Percentiles rank a stretch among this genome's conserved stretches.
These are phyloP conservation scores for Leptopterna dolabrata DNA, from an alignment of 2,888 invertebrate genomes.

Conservation along the genomic window DNA sequence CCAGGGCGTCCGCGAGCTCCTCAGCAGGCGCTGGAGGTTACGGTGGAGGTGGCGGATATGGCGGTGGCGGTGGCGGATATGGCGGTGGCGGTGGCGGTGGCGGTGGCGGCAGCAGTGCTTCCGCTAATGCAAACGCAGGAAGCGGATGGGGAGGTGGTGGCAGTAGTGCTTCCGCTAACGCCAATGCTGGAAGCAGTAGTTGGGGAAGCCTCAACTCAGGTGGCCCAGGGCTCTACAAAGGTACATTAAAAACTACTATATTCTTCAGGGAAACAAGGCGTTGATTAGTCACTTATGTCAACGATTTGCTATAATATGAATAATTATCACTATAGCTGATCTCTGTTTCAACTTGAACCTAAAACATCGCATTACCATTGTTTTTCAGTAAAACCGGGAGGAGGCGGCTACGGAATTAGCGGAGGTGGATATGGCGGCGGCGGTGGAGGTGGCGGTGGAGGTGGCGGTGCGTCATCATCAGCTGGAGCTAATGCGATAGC, in stretches of 20 bases:
- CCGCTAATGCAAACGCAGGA: background rate
- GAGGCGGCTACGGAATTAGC: background rate
- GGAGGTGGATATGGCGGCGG: background rate
- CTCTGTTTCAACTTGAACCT: no score
- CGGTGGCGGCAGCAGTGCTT: background rate
- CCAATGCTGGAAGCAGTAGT: background rate
- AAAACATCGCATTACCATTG: no score
- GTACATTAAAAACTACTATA: no score
- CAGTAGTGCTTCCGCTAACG: background rate
- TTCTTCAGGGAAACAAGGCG: no score
- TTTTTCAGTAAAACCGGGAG: background rate
- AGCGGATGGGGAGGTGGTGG: background rate
- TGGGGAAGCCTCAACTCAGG: background rate
- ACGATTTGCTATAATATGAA: no score
- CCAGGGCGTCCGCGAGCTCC: background rate
- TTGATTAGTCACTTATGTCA: no score
- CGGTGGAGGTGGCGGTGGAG: background rate
- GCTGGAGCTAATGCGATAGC: background rate
- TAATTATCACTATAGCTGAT: no score
- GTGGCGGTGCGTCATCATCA: background rate
- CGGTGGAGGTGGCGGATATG: background rate
- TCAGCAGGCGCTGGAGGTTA: background rate
- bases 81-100: background rate
- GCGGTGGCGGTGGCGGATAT: background rate
- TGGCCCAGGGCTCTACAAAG: background rate